Conservation (phyloP, 2,888 invertebrate species). For the Arctia plantaginis region DNA sequence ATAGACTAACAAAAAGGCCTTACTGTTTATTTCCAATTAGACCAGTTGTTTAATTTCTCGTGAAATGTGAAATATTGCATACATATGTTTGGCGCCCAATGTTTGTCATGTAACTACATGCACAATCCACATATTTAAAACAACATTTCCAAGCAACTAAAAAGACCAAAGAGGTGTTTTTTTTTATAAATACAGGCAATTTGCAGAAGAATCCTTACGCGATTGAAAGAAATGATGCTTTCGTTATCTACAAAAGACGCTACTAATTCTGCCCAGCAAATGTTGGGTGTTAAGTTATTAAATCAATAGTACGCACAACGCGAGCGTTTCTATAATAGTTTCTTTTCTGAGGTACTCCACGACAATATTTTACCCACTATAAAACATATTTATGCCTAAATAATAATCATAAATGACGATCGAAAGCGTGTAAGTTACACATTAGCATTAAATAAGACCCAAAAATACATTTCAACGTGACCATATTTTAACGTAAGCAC, state of each 20-base stretch:
- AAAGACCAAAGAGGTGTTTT: too few species aligned
- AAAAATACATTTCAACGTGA: constrained; percentile 25
- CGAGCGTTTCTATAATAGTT: not conserved
- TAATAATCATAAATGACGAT: constrained; percentile 38
- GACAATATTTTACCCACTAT: constrained; percentile 8
- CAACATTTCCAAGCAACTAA: too few species aligned
- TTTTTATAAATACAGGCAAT: too few species aligned
- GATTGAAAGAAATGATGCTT: too few species aligned
- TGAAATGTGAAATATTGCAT: not conserved
- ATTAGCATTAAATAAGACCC: constrained; percentile 21
- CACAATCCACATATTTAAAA: too few species aligned
- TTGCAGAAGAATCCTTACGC: too few species aligned
- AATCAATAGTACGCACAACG: not conserved
- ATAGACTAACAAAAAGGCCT: too few species aligned
- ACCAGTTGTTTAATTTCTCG: not conserved
- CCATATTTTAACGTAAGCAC: constrained; percentile 30
- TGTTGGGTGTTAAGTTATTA: constrained; percentile 19
- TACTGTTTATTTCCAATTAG: not conserved
- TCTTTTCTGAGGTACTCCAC: not conserved
- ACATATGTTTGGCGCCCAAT: too few species aligned
- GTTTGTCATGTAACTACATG: too few species aligned
- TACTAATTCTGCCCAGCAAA: too few species aligned
- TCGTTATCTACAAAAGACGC: too few species aligned
- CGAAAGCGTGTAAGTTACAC: constrained; percentile 34
- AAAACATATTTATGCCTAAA: constrained; percentile 19